These are phyloP conservation scores for Limnothrissa miodon DNA, from an alignment of 2,113 vertebrate genomes.

Conservation along the genomic window DNA sequence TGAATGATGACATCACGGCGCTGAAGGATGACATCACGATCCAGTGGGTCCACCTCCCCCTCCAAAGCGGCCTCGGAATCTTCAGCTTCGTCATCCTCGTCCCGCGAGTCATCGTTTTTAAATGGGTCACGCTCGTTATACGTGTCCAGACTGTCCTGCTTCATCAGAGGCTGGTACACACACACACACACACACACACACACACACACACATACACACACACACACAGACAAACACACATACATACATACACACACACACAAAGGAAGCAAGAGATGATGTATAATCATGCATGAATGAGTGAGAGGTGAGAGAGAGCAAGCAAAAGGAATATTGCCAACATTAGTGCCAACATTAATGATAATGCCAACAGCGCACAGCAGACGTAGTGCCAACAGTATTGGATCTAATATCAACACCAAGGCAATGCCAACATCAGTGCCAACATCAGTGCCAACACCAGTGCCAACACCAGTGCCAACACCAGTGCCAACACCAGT, in stretches of 20 bases:
- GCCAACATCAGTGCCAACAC: background rate
- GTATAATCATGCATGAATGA: background rate
- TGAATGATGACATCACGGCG: conserved; percentile 84
- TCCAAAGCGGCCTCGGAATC: conserved; percentile 79
- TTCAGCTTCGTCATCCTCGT: conserved; percentile 85
- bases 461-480: background rate
- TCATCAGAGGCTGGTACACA: conserved; percentile 84
- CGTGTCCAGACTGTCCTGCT: conserved; percentile 95
- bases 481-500: no score
- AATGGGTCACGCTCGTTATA: conserved; percentile 97
- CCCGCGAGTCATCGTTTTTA: conserved; percentile 85
- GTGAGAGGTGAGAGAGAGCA: background rate
- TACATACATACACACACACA: conserved; percentile 19
- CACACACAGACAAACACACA: conserved; percentile 16
- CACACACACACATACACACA: conserved; percentile 22
- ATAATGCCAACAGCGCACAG: background rate
- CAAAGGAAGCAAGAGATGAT: background rate
- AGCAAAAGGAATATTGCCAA: background rate
- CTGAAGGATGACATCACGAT: conserved; percentile 76
- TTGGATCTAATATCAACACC: no score
- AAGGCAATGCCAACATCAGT: background rate
- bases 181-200: conserved; percentile 10
- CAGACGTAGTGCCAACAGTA: background rate
- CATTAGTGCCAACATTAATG: background rate
- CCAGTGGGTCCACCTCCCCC: conserved; percentile 87